Percentiles rank a stretch among this genome's conserved stretches.
Conservation (phyloP, 2,888 invertebrate genomes). For the Brachynemurus nebulosus region DNA sequence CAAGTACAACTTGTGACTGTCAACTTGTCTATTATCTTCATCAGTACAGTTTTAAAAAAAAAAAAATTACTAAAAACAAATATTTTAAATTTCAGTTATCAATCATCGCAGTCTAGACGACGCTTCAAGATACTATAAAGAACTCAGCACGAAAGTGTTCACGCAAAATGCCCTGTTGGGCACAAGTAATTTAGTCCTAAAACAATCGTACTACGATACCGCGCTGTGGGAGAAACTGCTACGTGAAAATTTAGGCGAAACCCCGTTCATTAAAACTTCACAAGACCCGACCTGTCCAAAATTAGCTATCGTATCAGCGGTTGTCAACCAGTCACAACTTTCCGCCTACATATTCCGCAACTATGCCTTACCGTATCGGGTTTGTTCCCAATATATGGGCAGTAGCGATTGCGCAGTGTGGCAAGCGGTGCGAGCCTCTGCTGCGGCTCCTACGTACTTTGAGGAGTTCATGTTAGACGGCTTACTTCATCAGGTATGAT, state of each 20-base stretch:
- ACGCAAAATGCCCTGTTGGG: constrained; percentile 50
- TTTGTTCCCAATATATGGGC: constrained; percentile 57
- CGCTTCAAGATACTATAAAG: constrained; percentile 43
- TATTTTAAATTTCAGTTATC: constrained; percentile 31
- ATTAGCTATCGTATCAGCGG: constrained; percentile 63
- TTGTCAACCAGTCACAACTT: constrained; percentile 58
- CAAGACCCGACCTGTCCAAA: constrained; percentile 41
- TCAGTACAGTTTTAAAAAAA: no score
- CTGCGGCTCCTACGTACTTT: constrained; percentile 87
- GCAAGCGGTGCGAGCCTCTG: constrained; percentile 78
- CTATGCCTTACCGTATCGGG: constrained; percentile 58
- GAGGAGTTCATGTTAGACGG: constrained; percentile 61
- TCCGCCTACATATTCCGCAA: constrained; percentile 75
- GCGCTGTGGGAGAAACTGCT: constrained; percentile 66
- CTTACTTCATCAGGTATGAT: constrained; percentile 47
- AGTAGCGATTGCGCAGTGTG: constrained; percentile 55
- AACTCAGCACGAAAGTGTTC: constrained; percentile 49
- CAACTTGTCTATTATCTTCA: no score
- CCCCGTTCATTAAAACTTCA: constrained; percentile 43
- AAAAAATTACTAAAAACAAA: not conserved
- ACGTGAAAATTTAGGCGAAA: constrained; percentile 47
- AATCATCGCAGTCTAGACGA: constrained; percentile 43
- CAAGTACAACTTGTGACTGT: no score
- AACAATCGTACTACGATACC: constrained; percentile 81
- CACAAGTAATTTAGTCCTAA: constrained; percentile 64